These are phyloP conservation scores for Drosophila nannoptera DNA, from an alignment of 1,140 invertebrate genomes.

Conservation along the genomic window DNA sequence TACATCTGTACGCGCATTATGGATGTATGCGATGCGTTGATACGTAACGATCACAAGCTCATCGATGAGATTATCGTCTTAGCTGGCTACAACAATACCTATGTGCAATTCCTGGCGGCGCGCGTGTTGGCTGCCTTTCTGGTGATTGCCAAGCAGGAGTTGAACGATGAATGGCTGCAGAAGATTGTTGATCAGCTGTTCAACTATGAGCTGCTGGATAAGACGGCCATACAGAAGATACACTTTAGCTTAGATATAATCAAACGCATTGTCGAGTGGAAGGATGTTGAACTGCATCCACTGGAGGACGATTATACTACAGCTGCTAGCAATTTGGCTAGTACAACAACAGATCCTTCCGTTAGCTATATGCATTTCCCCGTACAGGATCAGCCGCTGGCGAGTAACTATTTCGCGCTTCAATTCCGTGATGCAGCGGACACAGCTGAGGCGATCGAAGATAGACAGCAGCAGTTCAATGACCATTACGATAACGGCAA, in stretches of 20 bases:
- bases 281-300: slow-evolving; percentile 89
- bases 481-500: slow-evolving; percentile 23
- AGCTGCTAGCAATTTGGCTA: slow-evolving; percentile 23
- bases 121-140: slow-evolving; percentile 90
- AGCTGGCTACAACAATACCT: slow-evolving; percentile 87
- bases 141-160: slow-evolving; percentile 88
- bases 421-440: slow-evolving; percentile 62
- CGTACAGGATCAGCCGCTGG: slow-evolving; percentile 65
- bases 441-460: slow-evolving; percentile 7
- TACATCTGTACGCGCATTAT: slow-evolving; percentile 88
- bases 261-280: slow-evolving; percentile 91
- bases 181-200: slow-evolving; percentile 85
- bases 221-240: slow-evolving; percentile 84
- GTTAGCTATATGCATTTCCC: slow-evolving; percentile 71
- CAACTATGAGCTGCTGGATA: slow-evolving; percentile 81
- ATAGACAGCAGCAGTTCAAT: too few species aligned
- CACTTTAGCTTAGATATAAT: slow-evolving; percentile 91
- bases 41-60: slow-evolving; percentile 88
- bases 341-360: slow-evolving; percentile 46
- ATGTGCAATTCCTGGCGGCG: slow-evolving; percentile 88
- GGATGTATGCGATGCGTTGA: slow-evolving; percentile 88
- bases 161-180: slow-evolving; percentile 88
- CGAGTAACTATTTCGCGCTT: slow-evolving; percentile 75
- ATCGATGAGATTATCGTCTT: slow-evolving; percentile 90
- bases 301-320: slow-evolving; percentile 83